A percentile compares a stretch with the other conserved stretches of the same genome.
phyloP scores from a whole-genome alignment of 2,113 vertebrate genomes.

The Canis aureus region DNA sequence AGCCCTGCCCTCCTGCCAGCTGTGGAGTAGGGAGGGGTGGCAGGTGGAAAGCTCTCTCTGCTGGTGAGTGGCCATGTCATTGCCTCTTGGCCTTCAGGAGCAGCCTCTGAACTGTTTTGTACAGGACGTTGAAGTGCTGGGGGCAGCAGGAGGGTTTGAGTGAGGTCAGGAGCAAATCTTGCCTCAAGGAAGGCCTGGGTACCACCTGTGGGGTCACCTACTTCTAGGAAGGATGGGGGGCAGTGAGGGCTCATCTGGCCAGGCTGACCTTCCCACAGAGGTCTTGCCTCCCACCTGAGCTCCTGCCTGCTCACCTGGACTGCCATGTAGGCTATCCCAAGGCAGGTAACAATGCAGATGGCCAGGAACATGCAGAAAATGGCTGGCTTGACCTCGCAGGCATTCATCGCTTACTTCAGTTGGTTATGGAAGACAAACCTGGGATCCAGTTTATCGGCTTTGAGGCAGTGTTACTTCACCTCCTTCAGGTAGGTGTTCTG shows the following conservation, averaged over 20 bases:
- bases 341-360: conserved; percentile 95
- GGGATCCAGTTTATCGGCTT: conserved; percentile 97
- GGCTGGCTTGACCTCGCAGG: conserved; percentile 98
- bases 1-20: neutral
- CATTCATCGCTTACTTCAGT: conserved; percentile 98
- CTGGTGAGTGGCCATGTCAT: conserved; percentile 73
- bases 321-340: conserved; percentile 94
- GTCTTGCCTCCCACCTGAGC: neutral
- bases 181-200: neutral
- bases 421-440: conserved; percentile 99
- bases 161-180: neutral
- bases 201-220: neutral
- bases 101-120: conserved; percentile 92
- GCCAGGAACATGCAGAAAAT: conserved; percentile 98
- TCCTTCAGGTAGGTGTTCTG: conserved; percentile 93
- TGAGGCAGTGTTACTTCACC: conserved; percentile 95
- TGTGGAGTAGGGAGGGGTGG: neutral
- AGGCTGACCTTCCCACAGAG: neutral
- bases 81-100: conserved; percentile 94
- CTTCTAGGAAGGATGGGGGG: neutral
- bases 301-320: conserved; percentile 90
- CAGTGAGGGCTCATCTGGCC: fast-evolving
- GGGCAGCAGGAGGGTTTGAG: neutral
- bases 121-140: conserved; percentile 95
- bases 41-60: neutral